phyloP scores from a whole-genome alignment of 2,888 invertebrate species.

The Perizoma affinitatum region DNA sequence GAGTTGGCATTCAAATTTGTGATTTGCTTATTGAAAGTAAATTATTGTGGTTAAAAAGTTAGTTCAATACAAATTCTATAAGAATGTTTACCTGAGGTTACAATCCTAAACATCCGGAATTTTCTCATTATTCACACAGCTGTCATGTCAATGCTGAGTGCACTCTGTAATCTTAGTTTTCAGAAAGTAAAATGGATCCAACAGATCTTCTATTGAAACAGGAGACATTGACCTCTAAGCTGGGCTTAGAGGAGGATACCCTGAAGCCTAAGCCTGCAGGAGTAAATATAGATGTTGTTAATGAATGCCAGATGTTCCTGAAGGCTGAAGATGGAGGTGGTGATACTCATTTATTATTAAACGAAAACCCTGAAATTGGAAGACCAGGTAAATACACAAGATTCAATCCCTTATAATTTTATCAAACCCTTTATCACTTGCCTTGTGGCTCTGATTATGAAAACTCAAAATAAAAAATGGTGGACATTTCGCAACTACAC shows the following conservation, averaged over 20 bases:
- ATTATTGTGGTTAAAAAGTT: too few species aligned
- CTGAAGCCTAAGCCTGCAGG: constrained; percentile 52
- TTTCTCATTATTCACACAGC: constrained; percentile 3
- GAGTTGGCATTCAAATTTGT: too few species aligned
- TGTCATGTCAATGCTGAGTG: constrained; percentile 1
- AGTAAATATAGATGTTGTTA: constrained; percentile 68
- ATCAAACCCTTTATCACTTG: too few species aligned
- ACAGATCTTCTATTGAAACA: constrained; percentile 55
- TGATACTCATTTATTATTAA: constrained; percentile 59
- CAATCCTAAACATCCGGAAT: too few species aligned
- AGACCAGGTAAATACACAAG: constrained; percentile 46
- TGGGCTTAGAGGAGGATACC: constrained; percentile 52
- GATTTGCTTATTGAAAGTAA: too few species aligned
- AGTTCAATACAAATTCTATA: too few species aligned
- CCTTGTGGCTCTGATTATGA: too few species aligned
- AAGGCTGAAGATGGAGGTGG: constrained; percentile 77
- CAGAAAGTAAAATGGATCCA: constrained; percentile 59
- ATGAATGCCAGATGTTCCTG: constrained; percentile 75
- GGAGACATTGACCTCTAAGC: constrained; percentile 43
- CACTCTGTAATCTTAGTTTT: constrained; percentile 1
- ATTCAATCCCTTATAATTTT: neutral
- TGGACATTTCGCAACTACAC: too few species aligned
- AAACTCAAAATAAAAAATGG: too few species aligned
- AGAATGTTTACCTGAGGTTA: too few species aligned
- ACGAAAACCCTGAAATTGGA: constrained; percentile 44